Evolutionary conservation across 2,797 vertebrate genomes (phyloP), one percentile per base, ranked within the genome.

Genomic region (Hypotaenidia okinawae): DNA sequence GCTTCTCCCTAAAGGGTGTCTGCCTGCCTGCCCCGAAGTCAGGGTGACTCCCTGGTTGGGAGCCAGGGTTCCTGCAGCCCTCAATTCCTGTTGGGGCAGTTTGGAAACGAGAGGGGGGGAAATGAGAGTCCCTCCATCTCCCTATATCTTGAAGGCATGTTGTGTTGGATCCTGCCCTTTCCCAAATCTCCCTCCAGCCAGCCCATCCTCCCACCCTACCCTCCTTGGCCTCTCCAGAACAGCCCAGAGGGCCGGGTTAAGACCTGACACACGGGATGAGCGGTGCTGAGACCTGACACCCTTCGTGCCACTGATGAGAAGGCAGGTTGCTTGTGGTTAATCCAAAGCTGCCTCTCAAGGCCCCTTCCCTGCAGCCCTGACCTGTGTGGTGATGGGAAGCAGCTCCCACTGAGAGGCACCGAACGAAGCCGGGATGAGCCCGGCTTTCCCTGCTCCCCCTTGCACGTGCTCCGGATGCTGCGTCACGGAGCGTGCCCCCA

Each of bases 301-400:
- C 25, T 21, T 68, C 32, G 0, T 5, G 15, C 3, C 84, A 23
- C 21, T 1, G 24, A 37, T 4, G 28, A 41, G 18, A 27, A 18
- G 1, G 18, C 1, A 0, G 5, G 2, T 25, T 78, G 37, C 27
- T 69, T 59, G 5, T 2, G 24, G 1, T 7, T 4, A 17, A 47
- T 4, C 23, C 81, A 39, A 70, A 13, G 27, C 16, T 58, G n/a
- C 17, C 2, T 32, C 45, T 59, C 1, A 2, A 54, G 33, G 33
- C 12, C 13, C 33, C 63, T 45, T 16, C 47, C 13, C 16, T 1
- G 5, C 49, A 37, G 17, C 16, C 3, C 39, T 3, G 5, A 18
- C 32, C 63, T 33, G 41, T 17, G 41, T 39, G 11, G 55, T 1
- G 4, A 9, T 9, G 63, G 47, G 75, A 43, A 47, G 57, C 57